Percentiles rank a stretch among this genome's conserved stretches.
Evolutionary conservation across 2,113 vertebrate species (phyloP).

Genomic region (Plecotus auritus): DNA sequence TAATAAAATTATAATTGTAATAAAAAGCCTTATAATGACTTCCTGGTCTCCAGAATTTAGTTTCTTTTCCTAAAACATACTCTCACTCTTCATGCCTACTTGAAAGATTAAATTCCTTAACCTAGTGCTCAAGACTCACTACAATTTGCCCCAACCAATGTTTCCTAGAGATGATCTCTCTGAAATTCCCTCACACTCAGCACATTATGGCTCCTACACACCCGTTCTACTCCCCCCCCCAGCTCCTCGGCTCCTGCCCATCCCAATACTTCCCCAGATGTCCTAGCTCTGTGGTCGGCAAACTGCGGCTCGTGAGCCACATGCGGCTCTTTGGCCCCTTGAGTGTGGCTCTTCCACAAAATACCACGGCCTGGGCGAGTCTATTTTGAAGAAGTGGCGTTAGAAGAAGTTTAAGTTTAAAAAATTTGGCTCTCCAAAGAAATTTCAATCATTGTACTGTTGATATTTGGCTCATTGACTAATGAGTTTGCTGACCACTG

Average conservation of each 20-base stretch:
- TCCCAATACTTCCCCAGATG: neutral
- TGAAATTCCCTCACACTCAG: neutral
- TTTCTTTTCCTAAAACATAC: neutral
- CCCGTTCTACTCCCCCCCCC: rapidly evolving
- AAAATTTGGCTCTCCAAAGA: too few species aligned
- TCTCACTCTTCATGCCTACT: neutral
- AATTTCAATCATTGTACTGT: too few species aligned
- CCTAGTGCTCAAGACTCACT: neutral
- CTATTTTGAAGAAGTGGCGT: too few species aligned
- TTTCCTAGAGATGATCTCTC: neutral
- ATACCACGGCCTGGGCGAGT: too few species aligned
- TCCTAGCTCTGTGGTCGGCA: neutral
- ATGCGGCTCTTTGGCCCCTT: too few species aligned
- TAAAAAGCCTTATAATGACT: neutral
- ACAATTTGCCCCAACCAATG: neutral
- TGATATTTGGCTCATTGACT: too few species aligned
- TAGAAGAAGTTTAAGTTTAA: too few species aligned
- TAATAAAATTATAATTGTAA: neutral
- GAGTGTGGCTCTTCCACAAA: too few species aligned
- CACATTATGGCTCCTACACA: rapidly evolving
- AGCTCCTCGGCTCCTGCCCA: neutral
- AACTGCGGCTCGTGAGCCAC: too few species aligned
- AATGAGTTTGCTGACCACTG: too few species aligned
- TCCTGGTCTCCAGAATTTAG: neutral
- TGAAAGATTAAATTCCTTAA: neutral